Base-by-base conservation (phyloP, 2,888 invertebrate species). In the Caenorhabditis drosophilae region DNA sequence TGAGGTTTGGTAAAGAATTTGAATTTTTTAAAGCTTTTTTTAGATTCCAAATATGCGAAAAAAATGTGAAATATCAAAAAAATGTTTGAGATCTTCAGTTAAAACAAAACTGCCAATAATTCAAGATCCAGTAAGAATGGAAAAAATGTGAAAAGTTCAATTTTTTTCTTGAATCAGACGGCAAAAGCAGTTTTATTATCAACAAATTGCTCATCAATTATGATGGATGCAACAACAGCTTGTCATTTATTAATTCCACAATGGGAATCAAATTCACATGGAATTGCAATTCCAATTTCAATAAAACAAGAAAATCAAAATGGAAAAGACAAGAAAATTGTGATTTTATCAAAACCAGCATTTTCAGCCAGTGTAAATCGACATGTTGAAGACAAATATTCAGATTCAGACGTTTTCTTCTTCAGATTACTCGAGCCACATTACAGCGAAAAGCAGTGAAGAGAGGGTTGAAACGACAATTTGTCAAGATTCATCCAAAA, bases 161-260 rank as follows among this genome's bases (percentile, higher is more conserved):
- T n/a, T n/a, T n/a, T n/a, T n/a, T n/a, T n/a, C n/a, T n/a, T n/a
- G n/a, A n/a, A n/a, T n/a, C 31, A 31, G 31, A 31, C 6, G 7
- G 31, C 31, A 6, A 6, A 12, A 9, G 7, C 6, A 6, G 7
- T 9, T 31, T 31, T 31, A 18, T 12, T 31, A 31, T 31, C 31
- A 31, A 16, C 2, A 7, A 26, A 26, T 15, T 12, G 27, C 9
- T 9, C 44, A 1, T 25, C 41, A 9, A 50, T 64, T 15, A 35
- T 51, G 22, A 52, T 56, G 40, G 66, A 66, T 20, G 66, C 66
- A 2, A 66, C 60, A 4, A 66, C 66, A 23, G 38, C 45, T 3
- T 51, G 49, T 25, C 66, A 66, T 45, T 20, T 60, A 18, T 9
- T 66, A 36, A 15, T 52, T 0, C 54, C 56, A 4, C 49, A 46